phyloP scores from a whole-genome alignment of 1,140 invertebrate species.

The Steinernema khuongi region DNA sequence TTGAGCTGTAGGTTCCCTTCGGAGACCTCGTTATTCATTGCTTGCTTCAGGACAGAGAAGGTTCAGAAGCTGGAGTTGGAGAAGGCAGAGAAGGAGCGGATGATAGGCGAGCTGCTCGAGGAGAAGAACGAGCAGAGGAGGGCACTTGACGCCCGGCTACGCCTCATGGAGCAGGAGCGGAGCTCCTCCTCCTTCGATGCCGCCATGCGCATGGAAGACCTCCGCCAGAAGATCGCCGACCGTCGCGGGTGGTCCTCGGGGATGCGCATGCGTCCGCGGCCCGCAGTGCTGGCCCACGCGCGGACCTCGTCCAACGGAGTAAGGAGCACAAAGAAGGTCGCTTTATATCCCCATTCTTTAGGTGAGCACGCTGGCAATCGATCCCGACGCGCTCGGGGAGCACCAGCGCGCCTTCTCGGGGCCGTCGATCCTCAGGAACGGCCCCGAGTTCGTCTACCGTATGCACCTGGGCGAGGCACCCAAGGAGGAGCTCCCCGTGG shows the following conservation, averaged over 20 bases:
- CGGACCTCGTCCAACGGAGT: neutral
- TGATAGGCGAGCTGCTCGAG: slow-evolving; percentile 28
- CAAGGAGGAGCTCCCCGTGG: neutral
- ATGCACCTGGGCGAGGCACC: neutral
- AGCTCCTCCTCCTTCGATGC: neutral
- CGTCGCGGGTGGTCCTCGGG: neutral
- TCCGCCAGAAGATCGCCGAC: slow-evolving; percentile 29
- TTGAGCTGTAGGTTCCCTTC: slow-evolving; percentile 19
- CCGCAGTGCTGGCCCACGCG: neutral
- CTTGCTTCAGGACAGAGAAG: slow-evolving; percentile 8
- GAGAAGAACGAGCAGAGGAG: slow-evolving; percentile 25
- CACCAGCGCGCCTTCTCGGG: slow-evolving; percentile 6
- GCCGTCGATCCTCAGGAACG: neutral
- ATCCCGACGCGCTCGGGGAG: neutral
- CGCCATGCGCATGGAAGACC: slow-evolving; percentile 27
- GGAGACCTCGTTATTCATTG: slow-evolving; percentile 16
- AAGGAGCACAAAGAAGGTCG: too few species aligned
- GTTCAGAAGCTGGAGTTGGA: neutral
- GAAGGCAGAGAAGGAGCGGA: slow-evolving; percentile 15
- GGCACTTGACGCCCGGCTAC: slow-evolving; percentile 19
- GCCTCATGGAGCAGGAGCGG: slow-evolving; percentile 20
- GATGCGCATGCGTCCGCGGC: neutral
- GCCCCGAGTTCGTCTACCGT: neutral
- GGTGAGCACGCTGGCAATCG: neutral
- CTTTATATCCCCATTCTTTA: too few species aligned